Evolutionary conservation across 2,797 vertebrate genomes (phyloP).

Genomic region (Sebastes hopkinsi): DNA sequence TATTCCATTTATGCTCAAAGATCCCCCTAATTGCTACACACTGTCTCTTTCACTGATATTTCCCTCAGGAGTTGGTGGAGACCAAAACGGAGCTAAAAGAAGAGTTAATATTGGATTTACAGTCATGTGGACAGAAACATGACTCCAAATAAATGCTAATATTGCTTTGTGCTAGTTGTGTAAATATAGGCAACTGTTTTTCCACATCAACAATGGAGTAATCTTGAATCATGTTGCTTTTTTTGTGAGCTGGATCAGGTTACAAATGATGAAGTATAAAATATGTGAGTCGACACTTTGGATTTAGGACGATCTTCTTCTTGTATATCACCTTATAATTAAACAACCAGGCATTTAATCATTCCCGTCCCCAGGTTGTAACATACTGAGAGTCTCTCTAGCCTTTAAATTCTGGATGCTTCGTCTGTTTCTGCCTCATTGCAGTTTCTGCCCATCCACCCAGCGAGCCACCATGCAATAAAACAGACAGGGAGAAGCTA

Average conservation of each 20-base stretch:
- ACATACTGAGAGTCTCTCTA: conserved; percentile 1
- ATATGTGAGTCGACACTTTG: neutral
- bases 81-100: too few relatives aligned
- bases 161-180: too few relatives aligned
- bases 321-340: neutral
- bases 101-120: too few relatives aligned
- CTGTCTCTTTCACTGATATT: too few relatives aligned
- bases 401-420: conserved; percentile 35
- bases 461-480: conserved; percentile 35
- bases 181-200: too few relatives aligned
- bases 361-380: neutral
- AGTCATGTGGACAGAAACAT: too few relatives aligned
- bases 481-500: conserved; percentile 40
- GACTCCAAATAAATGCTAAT: too few relatives aligned
- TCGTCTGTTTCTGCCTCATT: conserved; percentile 46
- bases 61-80: too few relatives aligned
- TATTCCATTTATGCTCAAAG: too few relatives aligned
- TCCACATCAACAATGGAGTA: too few relatives aligned
- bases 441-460: conserved; percentile 44
- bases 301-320: neutral
- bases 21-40: too few relatives aligned
- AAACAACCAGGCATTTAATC: conserved; percentile 18
- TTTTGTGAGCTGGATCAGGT: neutral
- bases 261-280: neutral
- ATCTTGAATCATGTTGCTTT: neutral